Conservation (phyloP, 2,113 vertebrate genomes). For the Rhea americana region DNA sequence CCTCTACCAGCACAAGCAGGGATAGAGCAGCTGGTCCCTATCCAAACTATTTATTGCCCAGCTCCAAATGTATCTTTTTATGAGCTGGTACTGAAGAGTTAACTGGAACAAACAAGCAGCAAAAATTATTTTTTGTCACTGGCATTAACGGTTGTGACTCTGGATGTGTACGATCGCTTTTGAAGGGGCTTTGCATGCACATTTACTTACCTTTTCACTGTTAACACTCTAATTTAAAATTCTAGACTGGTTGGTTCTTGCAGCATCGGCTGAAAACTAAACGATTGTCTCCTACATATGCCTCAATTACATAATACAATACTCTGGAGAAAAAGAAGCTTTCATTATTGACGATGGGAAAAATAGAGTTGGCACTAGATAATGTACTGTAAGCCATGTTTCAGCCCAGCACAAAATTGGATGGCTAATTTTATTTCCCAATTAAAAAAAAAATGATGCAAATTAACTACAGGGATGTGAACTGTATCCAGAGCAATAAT, state of each 20-base stretch:
- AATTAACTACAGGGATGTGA: neutral
- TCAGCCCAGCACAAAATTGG: slow-evolving; percentile 10
- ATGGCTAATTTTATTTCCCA: neutral
- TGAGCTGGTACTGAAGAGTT: neutral
- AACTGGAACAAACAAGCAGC: neutral
- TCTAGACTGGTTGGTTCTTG: neutral
- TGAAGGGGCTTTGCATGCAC: neutral
- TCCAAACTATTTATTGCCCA: neutral
- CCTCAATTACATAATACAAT: neutral
- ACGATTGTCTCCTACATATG: neutral
- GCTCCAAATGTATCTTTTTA: neutral
- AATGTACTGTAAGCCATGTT: neutral
- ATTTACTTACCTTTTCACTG: neutral
- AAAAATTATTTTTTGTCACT: neutral
- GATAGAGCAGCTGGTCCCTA: neutral
- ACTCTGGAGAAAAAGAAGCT: neutral
- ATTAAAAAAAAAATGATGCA: neutral
- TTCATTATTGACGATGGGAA: neutral
- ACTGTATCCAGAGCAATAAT: neutral
- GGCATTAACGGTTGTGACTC: fast-evolving
- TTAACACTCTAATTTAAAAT: neutral
- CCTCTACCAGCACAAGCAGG: neutral
- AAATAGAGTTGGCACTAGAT: neutral
- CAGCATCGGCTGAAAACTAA: neutral
- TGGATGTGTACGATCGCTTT: neutral